Base-by-base conservation (phyloP, 2,888 invertebrate species). In the Ophion ventricosus region DNA sequence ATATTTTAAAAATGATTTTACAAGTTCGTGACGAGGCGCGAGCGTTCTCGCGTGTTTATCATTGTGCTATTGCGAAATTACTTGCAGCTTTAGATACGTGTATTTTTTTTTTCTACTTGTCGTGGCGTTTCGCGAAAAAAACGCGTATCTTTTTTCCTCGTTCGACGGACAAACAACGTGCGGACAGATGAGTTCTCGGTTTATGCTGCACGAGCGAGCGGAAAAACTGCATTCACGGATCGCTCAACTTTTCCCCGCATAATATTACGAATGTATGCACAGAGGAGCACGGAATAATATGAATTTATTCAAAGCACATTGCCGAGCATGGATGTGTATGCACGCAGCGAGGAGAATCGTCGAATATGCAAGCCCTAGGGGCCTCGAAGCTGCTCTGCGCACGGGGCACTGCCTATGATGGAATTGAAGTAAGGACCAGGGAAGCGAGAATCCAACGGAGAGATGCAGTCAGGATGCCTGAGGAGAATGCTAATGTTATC, bases 231-330 rank as follows among this genome's bases (percentile, higher is more conserved):
- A 49, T 49, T 49, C 49, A 49, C 49, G 49, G 49, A 49, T 49
- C 49, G 49, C 17, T 49, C 49, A 49, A 26, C 61, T 61, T 61
- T 61, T 61, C 25, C 66, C 25, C 66, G 66, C 49, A 49, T 49
- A 14, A 17, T 40, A 72, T 72, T 75, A 29, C 56, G 64, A 25
- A 40, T 75, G 64, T 80, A 63, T 80, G 69, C 59, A 67, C 40
- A 54, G 29, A 49, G 59, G 23, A 23, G 49, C 66, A 54, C 54
- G 35, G 74, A 70, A 81, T 76, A 67, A 77, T 72, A 66, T 61
- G 49, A 82, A 72, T 72, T 76, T 77, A 82, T 77, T 82, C 59
- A 72, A 76, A 81, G 43, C 63, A 64, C 43, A 49, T 49, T 40
- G 70, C 56, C 76, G 64, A 76, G 70, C 17, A 17, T 81, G 76